Base-by-base conservation (phyloP, 2,797 vertebrate genomes). In the Tinamus major region DNA sequence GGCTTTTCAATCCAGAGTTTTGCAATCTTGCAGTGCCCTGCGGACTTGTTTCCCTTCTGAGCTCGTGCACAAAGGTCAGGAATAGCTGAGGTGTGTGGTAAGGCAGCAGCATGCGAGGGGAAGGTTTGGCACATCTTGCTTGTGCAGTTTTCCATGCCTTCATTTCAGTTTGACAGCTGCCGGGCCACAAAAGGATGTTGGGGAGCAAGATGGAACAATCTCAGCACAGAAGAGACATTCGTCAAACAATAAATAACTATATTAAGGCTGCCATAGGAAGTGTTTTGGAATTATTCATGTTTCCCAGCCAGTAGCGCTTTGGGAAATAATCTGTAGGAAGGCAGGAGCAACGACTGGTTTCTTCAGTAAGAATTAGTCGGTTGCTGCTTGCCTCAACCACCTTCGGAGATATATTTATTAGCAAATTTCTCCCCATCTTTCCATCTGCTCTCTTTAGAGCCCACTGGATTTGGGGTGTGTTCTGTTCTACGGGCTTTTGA, bases 241-340 rank as follows among this genome's bases (percentile, higher is more conserved):
- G 64, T 94, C 87, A 88, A 95, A 63, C 85, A 93, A 96, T 91
- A 95, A 87, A 79, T 84, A 87, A 79, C 64, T 77, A 91, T 93
- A 91, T 92, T 92, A 72, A 92, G 88, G 83, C n/a, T 96, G 82
- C 90, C 88, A 95, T 75, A 79, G 94, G 85, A 79, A 87, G 33
- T 68, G 35, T 56, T 37, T 74, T 64, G 80, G 85, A 85, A 85
- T 84, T 74, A 74, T 94, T 94, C 92, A 75, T 78, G 55, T 84
- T 63, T 92, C 93, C 92, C 59, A 91, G 44, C 76, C 35, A 85
- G 23, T 85, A 83, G 17, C 10, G 1, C 69, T 88, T 95, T 91
- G 78, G 87, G 94, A 96, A 93, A 85, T 64, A 92, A 67, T 37
- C 69, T 5, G 0, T 62, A 91, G 80, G 68, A 94, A 55, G 67